Evolutionary conservation across 2,888 invertebrate genomes (phyloP).

Genomic region (Cosmia trapezina): DNA sequence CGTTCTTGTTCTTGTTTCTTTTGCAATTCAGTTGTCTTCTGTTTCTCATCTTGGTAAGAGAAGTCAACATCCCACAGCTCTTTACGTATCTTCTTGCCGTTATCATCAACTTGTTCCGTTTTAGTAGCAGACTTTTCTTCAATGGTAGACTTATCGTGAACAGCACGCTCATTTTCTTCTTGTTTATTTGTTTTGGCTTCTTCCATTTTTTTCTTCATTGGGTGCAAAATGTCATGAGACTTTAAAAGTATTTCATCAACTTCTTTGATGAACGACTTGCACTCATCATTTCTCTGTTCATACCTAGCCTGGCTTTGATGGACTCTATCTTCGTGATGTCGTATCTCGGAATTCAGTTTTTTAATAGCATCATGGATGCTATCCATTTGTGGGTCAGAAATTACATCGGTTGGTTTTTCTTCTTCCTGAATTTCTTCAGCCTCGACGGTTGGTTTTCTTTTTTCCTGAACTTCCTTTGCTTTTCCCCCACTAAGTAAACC

Average conservation of each 20-base stretch:
- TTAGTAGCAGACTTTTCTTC: constrained; percentile 2
- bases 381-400: constrained; percentile 80
- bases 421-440: constrained; percentile 15
- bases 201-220: constrained; percentile 54
- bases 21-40: constrained; percentile 72
- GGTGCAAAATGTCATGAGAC: constrained; percentile 83
- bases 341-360: constrained; percentile 81
- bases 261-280: constrained; percentile 84
- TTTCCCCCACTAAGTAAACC: constrained; percentile 57
- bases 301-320: constrained; percentile 80
- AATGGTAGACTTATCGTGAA: background rate
- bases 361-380: constrained; percentile 83
- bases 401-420: constrained; percentile 44
- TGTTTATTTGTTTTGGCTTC: constrained; percentile 31
- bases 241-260: constrained; percentile 83
- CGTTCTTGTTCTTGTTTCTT: constrained; percentile 75
- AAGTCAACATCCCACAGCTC: constrained; percentile 80
- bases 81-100: constrained; percentile 70
- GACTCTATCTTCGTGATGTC: constrained; percentile 82
- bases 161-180: constrained; percentile 31
- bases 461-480: constrained; percentile 32
- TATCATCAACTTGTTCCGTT: constrained; percentile 28
- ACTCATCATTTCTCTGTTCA: constrained; percentile 81
- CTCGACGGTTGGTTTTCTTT: constrained; percentile 24
- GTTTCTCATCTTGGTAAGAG: constrained; percentile 67